Percentiles rank a stretch among this genome's conserved stretches.
Evolutionary conservation across 2,888 invertebrate genomes (phyloP).

Genomic region (Octonoba sinensis): DNA sequence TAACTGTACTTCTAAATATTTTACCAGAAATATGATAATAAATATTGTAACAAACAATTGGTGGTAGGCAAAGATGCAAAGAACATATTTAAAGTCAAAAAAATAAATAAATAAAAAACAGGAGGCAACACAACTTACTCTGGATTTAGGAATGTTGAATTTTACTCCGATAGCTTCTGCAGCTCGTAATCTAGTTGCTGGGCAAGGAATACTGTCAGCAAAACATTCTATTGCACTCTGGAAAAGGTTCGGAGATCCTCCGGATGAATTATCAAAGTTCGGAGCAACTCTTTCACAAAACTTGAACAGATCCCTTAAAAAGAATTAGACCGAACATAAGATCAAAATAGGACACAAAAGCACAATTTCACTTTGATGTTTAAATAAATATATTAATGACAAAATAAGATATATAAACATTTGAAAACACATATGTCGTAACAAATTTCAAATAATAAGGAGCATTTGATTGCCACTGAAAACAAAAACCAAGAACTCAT

Average conservation of each 20-base stretch:
- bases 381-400: too few species aligned
- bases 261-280: conserved; percentile 78
- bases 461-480: too few species aligned
- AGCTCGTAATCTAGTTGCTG: conserved; percentile 75
- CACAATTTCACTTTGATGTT: too few species aligned
- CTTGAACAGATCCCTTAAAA: conserved; percentile 83
- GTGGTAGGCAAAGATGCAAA: too few species aligned
- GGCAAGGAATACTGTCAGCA: conserved; percentile 81
- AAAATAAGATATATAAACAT: too few species aligned
- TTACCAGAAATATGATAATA: too few species aligned
- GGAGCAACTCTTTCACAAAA: conserved; percentile 85
- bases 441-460: neutral
- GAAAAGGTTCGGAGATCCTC: conserved; percentile 74
- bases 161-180: conserved; percentile 83
- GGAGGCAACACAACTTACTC: conserved; percentile 21
- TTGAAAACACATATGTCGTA: too few species aligned
- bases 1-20: too few species aligned
- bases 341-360: too few species aligned
- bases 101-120: too few species aligned
- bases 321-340: neutral
- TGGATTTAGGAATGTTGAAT: conserved; percentile 77
- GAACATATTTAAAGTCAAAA: neutral
- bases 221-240: conserved; percentile 94
- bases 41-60: too few species aligned
- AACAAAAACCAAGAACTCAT: too few species aligned